Conservation (phyloP, 2,113 vertebrate species). For the Cryptomyrus ogoouensis region DNA sequence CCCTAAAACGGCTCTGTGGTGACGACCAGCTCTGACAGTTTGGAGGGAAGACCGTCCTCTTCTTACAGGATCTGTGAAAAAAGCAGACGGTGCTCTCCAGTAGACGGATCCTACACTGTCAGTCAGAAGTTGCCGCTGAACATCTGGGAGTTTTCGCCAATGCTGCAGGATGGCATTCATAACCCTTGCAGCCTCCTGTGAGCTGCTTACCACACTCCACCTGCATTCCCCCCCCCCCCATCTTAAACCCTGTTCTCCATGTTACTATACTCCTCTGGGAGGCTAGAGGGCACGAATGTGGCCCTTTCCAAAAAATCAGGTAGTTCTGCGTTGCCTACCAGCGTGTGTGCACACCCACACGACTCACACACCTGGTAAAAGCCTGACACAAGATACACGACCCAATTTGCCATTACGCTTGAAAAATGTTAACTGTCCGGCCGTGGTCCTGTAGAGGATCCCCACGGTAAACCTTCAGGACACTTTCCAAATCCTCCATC, state of each 20-base stretch:
- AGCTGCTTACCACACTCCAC: background rate
- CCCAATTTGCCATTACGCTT: slow-evolving; percentile 1
- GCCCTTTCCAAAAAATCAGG: background rate
- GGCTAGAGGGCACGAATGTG: background rate
- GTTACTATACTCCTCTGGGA: background rate
- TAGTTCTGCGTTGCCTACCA: background rate
- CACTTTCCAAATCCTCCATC: background rate
- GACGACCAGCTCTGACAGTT: background rate
- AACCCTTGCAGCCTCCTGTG: background rate
- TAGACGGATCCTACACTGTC: background rate
- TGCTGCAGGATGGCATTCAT: background rate
- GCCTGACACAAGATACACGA: background rate
- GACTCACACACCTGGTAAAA: background rate
- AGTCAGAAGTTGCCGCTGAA: background rate
- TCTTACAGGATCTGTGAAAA: background rate
- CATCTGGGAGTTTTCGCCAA: background rate
- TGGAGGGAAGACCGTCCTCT: background rate
- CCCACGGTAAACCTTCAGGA: slow-evolving; percentile 4
- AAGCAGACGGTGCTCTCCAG: background rate
- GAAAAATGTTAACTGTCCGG: background rate
- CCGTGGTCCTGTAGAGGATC: background rate
- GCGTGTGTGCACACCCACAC: background rate
- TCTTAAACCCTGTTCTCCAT: background rate
- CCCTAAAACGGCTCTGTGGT: background rate
- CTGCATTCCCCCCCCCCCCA: background rate